Conservation (phyloP, 2,888 invertebrate species). For the Mystacides longicornis region DNA sequence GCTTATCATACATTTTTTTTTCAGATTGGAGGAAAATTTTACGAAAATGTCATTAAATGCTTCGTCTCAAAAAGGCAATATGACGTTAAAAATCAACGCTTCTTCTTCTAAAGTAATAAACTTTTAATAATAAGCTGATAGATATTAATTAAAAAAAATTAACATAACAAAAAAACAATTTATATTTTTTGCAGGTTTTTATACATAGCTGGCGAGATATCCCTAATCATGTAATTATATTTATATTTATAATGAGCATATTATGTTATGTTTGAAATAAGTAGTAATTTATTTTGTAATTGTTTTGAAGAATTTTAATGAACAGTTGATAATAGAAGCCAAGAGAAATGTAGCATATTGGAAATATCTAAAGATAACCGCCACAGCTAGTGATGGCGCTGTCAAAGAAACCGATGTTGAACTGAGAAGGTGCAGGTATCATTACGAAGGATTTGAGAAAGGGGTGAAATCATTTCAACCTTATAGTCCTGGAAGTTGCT, state of each 20-base stretch:
- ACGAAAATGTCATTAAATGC: too few species aligned
- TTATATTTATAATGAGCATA: not conserved
- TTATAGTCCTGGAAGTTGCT: constrained; percentile 2
- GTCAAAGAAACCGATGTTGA: not conserved
- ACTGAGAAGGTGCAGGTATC: not conserved
- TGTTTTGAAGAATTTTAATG: constrained; percentile 2
- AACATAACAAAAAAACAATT: too few species aligned
- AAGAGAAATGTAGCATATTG: not conserved
- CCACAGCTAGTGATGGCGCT: not conserved
- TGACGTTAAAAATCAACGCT: too few species aligned
- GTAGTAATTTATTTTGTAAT: too few species aligned
- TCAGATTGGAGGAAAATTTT: too few species aligned
- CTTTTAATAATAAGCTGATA: too few species aligned
- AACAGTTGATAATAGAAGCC: not conserved
- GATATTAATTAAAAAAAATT: too few species aligned
- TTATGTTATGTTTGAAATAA: too few species aligned
- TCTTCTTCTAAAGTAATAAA: too few species aligned
- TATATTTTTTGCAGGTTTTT: constrained; percentile 5
- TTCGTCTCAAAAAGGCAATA: too few species aligned
- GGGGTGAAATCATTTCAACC: not conserved
- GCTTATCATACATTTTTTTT: too few species aligned
- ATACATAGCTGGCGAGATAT: not conserved
- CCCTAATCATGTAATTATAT: constrained; percentile 11
- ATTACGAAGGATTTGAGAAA: not conserved
- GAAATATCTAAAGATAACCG: not conserved